Evolutionary conservation across 2,797 vertebrate species (phyloP), one percentile per base, ranked within the genome.

Genomic region (Gallinago nigripennis): DNA sequence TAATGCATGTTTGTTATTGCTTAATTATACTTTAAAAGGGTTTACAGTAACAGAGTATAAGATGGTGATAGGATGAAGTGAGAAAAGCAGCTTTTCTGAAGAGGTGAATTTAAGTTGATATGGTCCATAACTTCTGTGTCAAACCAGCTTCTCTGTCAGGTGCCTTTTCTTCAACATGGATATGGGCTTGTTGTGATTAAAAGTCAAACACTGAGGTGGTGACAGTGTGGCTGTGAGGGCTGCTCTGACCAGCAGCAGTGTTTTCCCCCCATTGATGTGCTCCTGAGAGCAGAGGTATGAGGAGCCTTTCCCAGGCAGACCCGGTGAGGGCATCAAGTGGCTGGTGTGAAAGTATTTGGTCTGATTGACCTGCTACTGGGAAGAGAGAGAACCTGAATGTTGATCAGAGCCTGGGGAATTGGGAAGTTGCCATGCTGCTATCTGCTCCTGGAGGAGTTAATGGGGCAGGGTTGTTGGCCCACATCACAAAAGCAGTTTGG

Each of bases 391-490:
- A 39, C n/a, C 8, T 11, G 8, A 8, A 14, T 45, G 43, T 14
- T 60, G n/a, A 35, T 31, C 41, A 24, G 51, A 41, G 0, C 39
- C 24, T 58, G 35, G n/a, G 39, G 10, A 46, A 10, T 0, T 20
- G 86, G 28, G 51, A 35, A 15, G 5, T 64, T 45, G 41, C 23
- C 30, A 8, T 37, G 43, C 39, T 92, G 56, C 16, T 69, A 31
- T 21, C 37, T 60, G 60, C 19, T 48, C 11, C 27, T 83, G 41
- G 60, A 73, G 65, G 72, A 65, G 12, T 72, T 54, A 48, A 11
- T 41, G 60, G n/a, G 39, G 27, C 5, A 21, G 27, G 3, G 14
- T 19, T 54, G 13, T 75, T 85, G 39, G n/a, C 16, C 18, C 31
- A n/a, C 4, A 9, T 43, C 16, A 35, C 50, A 65, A 23, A 46